phyloP scores from a whole-genome alignment of 2,113 vertebrate genomes.

The Eidolon helvum region DNA sequence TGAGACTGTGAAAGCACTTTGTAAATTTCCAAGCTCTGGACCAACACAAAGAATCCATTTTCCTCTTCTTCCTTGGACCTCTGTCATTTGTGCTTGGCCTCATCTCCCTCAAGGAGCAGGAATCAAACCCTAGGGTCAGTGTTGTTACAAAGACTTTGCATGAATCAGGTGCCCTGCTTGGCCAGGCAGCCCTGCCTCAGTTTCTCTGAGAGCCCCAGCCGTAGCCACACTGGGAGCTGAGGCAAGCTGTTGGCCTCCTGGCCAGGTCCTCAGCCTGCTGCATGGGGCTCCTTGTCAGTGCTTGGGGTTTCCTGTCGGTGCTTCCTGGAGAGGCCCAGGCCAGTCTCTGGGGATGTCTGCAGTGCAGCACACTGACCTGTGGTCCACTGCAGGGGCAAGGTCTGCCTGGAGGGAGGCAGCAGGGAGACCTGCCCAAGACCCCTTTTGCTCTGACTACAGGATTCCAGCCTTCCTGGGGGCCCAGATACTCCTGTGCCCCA shows the following conservation, averaged over 20 bases:
- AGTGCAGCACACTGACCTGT: fast-evolving
- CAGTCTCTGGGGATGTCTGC: not conserved
- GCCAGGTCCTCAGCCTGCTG: not conserved
- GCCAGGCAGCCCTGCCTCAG: not conserved
- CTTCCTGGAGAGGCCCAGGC: not conserved
- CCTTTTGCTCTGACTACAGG: not conserved
- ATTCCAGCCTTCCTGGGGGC: not conserved
- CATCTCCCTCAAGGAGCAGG: not conserved
- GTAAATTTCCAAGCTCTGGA: not conserved
- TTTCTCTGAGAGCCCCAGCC: not conserved
- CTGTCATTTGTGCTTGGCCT: not conserved
- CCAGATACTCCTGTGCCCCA: not conserved
- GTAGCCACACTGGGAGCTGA: not conserved
- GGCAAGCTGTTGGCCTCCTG: not conserved
- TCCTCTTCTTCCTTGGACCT: not conserved
- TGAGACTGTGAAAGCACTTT: not conserved
- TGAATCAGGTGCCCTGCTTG: not conserved
- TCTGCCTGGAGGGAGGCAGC: not conserved
- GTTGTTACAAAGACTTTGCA: not conserved
- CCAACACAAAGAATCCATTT: not conserved
- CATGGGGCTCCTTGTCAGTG: not conserved
- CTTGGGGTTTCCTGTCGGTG: not conserved
- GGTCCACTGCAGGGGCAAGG: not conserved
- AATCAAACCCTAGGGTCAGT: not conserved
- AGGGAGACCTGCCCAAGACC: not conserved